A percentile compares a stretch with the other conserved stretches of the same genome.
phyloP scores from a whole-genome alignment of 2,888 invertebrate genomes.

The Tyria jacobaeae region DNA sequence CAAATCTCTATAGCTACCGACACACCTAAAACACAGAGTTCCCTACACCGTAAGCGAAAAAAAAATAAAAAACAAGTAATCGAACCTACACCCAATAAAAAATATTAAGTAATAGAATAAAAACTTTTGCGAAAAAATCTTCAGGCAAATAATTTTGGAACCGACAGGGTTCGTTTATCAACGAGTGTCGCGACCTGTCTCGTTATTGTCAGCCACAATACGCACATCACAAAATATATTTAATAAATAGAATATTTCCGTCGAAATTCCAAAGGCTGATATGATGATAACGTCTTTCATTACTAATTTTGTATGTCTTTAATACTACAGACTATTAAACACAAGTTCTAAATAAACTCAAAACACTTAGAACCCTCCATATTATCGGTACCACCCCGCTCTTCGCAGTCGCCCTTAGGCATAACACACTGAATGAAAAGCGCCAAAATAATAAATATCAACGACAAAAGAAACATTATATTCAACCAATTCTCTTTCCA shows the following conservation, averaged over 20 bases:
- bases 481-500: slow-evolving; percentile 82
- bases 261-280: too few species aligned
- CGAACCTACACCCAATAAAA: slow-evolving; percentile 13
- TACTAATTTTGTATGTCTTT: neutral
- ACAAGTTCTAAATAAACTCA: slow-evolving; percentile 54
- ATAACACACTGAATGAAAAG: slow-evolving; percentile 72
- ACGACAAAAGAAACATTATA: slow-evolving; percentile 68
- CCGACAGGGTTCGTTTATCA: too few species aligned
- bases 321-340: neutral
- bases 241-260: too few species aligned
- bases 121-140: too few species aligned
- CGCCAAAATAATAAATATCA: slow-evolving; percentile 71
- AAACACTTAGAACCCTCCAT: slow-evolving; percentile 60
- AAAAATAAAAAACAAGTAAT: neutral
- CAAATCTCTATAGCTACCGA: slow-evolving; percentile 13
- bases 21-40: slow-evolving; percentile 15
- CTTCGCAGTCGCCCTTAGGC: slow-evolving; percentile 61
- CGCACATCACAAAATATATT: too few species aligned
- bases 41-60: slow-evolving; percentile 34
- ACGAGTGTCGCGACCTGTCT: too few species aligned
- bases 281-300: neutral
- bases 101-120: neutral
- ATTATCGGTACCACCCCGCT: slow-evolving; percentile 44
- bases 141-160: too few species aligned
- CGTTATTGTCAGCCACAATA: too few species aligned